Evolutionary conservation across 2,888 invertebrate genomes (phyloP).

Genomic region (Parnassius orleans): DNA sequence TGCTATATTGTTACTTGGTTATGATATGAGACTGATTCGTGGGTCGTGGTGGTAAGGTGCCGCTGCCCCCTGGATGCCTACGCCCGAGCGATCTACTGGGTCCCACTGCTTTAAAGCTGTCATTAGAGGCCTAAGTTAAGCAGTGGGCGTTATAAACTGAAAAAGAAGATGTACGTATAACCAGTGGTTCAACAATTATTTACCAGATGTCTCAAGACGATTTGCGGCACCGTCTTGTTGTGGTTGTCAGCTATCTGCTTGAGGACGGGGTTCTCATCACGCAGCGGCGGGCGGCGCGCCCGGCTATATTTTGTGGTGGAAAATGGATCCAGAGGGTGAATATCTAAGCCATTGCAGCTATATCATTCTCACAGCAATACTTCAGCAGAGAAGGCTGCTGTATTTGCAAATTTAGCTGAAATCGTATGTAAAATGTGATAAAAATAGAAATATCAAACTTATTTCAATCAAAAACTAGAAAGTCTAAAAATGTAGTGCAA

Average conservation of each 20-base stretch:
- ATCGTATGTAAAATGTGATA: not conserved
- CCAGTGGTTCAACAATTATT: conserved; percentile 26
- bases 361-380: conserved; percentile 83
- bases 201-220: conserved; percentile 84
- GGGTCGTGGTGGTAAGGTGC: too few species aligned
- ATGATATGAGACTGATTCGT: too few species aligned
- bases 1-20: too few species aligned
- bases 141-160: too few species aligned
- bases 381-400: conserved; percentile 85
- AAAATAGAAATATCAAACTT: not conserved
- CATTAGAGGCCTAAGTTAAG: too few species aligned
- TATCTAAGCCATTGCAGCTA: conserved; percentile 87
- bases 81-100: too few species aligned
- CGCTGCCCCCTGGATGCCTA: too few species aligned
- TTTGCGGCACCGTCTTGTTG: conserved; percentile 84
- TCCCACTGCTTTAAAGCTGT: too few species aligned
- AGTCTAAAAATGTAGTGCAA: too few species aligned
- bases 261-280: conserved; percentile 77
- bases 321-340: conserved; percentile 84
- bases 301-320: conserved; percentile 62
- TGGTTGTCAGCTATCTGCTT: conserved; percentile 80
- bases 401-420: conserved; percentile 82
- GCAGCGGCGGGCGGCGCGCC: conserved; percentile 75
- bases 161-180: too few species aligned
- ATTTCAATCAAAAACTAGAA: too few species aligned